These are phyloP conservation scores for Leptopilina drosophilae DNA, from an alignment of 2,888 invertebrate genomes.

Conservation along the genomic window DNA sequence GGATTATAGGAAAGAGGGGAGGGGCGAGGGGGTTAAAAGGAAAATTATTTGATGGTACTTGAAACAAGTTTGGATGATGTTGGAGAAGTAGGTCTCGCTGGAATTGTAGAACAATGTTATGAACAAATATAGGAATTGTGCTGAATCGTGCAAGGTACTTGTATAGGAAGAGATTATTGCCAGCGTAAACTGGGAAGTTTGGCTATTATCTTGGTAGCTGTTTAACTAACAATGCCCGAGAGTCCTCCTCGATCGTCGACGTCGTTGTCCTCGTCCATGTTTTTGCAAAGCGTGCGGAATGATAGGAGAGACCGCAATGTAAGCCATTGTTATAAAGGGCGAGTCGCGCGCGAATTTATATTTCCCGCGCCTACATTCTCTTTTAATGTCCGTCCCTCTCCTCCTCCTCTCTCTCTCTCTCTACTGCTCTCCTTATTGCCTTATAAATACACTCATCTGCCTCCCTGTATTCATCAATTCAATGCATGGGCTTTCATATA, in stretches of 20 bases:
- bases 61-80: slow-evolving; percentile 10
- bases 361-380: slow-evolving; percentile 17
- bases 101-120: slow-evolving; percentile 20
- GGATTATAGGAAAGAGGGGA: too few species aligned
- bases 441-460: slow-evolving; percentile 8
- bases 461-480: slow-evolving; percentile 25
- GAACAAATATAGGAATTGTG: slow-evolving; percentile 16
- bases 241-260: slow-evolving; percentile 1
- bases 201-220: slow-evolving; percentile 21
- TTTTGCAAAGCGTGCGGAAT: slow-evolving; percentile 1
- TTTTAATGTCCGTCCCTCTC: not conserved
- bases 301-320: slow-evolving; percentile 3
- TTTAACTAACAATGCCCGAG: slow-evolving; percentile 30
- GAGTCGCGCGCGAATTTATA: slow-evolving; percentile 19
- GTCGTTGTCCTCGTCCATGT: not conserved
- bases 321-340: slow-evolving; percentile 7
- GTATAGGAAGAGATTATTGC: slow-evolving; percentile 22
- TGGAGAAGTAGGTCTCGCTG: slow-evolving; percentile 24
- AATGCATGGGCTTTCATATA: not conserved
- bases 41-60: slow-evolving; percentile 19
- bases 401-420: not conserved
- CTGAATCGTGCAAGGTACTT: slow-evolving; percentile 19
- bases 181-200: slow-evolving; percentile 14
- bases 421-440: not conserved
- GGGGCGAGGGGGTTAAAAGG: not conserved